These are phyloP conservation scores for Neoseiulus cucumeris DNA, from an alignment of 1,140 invertebrate genomes.

Conservation along the genomic window DNA sequence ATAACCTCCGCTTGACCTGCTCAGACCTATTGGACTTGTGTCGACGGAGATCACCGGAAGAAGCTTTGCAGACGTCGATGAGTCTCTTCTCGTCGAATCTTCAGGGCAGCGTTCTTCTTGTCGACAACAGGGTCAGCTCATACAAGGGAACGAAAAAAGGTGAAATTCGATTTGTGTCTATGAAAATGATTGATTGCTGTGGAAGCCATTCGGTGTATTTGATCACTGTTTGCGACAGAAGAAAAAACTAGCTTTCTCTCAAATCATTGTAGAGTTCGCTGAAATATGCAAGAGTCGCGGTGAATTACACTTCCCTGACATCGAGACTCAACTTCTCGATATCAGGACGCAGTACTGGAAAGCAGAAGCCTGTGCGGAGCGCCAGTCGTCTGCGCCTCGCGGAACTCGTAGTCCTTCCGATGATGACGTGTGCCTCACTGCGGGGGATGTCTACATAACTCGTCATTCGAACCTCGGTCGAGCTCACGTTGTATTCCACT, in stretches of 20 bases:
- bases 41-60: slow-evolving; percentile 30
- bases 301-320: slow-evolving; percentile 70
- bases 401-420: neutral
- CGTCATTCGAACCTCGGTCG: slow-evolving; percentile 86
- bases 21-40: slow-evolving; percentile 70
- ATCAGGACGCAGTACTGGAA: neutral
- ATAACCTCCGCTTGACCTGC: slow-evolving; percentile 79
- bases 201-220: too few species aligned
- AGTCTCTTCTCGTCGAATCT: slow-evolving; percentile 77
- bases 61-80: slow-evolving; percentile 73
- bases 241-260: neutral
- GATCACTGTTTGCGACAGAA: too few species aligned
- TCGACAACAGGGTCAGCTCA: slow-evolving; percentile 49
- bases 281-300: slow-evolving; percentile 34
- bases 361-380: neutral
- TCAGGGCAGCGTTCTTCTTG: slow-evolving; percentile 62
- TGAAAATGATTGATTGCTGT: slow-evolving; percentile 10
- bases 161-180: slow-evolving; percentile 22
- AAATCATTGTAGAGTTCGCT: slow-evolving; percentile 31
- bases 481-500: slow-evolving; percentile 82
- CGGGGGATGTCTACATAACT: slow-evolving; percentile 84
- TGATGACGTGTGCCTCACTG: slow-evolving; percentile 28
- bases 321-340: slow-evolving; percentile 62
- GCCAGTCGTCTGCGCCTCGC: neutral
- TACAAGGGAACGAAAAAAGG: slow-evolving; percentile 51